phyloP scores from a whole-genome alignment of 2,888 invertebrate species.

The Venusia cambrica region DNA sequence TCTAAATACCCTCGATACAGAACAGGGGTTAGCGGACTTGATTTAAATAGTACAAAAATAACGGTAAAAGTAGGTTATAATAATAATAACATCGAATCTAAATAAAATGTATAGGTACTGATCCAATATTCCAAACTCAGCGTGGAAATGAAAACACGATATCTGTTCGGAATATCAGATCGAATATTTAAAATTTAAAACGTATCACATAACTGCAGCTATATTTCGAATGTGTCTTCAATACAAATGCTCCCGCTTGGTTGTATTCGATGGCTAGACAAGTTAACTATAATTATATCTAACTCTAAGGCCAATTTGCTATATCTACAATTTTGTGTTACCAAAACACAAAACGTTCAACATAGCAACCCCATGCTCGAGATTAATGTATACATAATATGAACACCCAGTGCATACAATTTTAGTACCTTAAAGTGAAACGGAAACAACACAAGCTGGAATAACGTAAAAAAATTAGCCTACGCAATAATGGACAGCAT shows the following conservation, averaged over 20 bases:
- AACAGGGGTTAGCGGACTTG: constrained; percentile 76
- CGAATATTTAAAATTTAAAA: constrained; percentile 38
- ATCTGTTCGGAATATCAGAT: constrained; percentile 44
- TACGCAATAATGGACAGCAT: constrained; percentile 58
- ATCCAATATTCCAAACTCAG: constrained; percentile 33
- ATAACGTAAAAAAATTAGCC: constrained; percentile 54
- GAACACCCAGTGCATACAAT: constrained; percentile 71
- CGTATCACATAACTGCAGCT: constrained; percentile 56
- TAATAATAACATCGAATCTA: constrained; percentile 53
- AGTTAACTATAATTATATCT: constrained; percentile 62
- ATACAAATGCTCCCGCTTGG: constrained; percentile 67
- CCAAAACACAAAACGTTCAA: constrained; percentile 65
- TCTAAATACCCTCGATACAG: constrained; percentile 80
- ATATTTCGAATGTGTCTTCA: constrained; percentile 60
- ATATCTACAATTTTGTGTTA: constrained; percentile 75
- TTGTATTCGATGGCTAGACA: constrained; percentile 53
- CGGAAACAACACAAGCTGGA: constrained; percentile 63
- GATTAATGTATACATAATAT: constrained; percentile 48
- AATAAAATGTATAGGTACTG: constrained; percentile 36
- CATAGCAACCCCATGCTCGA: constrained; percentile 59
- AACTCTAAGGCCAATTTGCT: constrained; percentile 74
- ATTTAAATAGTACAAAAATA: constrained; percentile 78
- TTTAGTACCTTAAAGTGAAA: constrained; percentile 65
- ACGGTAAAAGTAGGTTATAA: constrained; percentile 45
- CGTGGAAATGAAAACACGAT: not conserved